Evolutionary conservation across 2,113 vertebrate species (phyloP).

Genomic region (Mormyrus lacerda): DNA sequence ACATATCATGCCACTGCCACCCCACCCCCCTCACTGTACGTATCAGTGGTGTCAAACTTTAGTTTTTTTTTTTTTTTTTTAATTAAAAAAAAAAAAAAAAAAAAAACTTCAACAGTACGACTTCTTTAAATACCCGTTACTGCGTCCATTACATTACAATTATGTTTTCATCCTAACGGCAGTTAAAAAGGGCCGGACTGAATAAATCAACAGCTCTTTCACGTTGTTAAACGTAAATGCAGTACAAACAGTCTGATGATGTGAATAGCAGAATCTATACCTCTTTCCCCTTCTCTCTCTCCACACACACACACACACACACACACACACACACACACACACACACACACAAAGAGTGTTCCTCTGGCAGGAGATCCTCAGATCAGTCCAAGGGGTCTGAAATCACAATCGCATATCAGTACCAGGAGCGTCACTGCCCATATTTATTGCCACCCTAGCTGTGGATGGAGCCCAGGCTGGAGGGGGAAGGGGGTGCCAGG

Average conservation of each 20-base stretch:
- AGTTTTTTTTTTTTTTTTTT: too few relatives aligned
- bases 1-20: not conserved
- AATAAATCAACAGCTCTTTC: not conserved
- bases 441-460: slow-evolving; percentile 87
- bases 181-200: not conserved
- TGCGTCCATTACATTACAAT: not conserved
- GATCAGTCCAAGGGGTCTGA: not conserved
- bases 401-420: not conserved
- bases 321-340: not conserved
- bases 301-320: not conserved
- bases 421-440: not conserved
- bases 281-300: not conserved
- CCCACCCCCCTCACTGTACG: not conserved
- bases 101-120: not conserved
- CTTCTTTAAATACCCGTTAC: slow-evolving; percentile 6
- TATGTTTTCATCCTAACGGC: not conserved
- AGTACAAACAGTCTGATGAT: not conserved
- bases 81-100: too few relatives aligned
- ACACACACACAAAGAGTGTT: not conserved
- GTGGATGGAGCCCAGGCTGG: slow-evolving; percentile 81
- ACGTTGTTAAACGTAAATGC: not conserved
- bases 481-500: slow-evolving; percentile 81
- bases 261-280: not conserved
- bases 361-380: not conserved
- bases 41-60: not conserved